A percentile compares a stretch with the other conserved stretches of the same genome.
These are phyloP conservation scores for Malurus alboscapulatus DNA, from an alignment of 2,113 vertebrate genomes.

Conservation along the genomic window DNA sequence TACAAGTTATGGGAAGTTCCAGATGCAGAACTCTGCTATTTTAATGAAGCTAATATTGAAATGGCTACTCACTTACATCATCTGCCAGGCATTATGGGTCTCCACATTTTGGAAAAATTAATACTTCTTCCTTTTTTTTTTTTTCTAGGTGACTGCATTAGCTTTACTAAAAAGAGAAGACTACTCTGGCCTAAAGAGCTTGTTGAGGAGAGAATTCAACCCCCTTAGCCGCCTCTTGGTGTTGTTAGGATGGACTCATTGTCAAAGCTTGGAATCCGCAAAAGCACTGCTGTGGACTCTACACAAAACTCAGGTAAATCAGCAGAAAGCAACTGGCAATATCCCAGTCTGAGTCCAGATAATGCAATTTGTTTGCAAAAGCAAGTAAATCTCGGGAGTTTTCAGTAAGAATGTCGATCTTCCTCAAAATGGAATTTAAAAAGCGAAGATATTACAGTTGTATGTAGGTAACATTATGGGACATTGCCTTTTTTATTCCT, in stretches of 20 bases:
- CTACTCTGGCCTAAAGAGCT: conserved; percentile 76
- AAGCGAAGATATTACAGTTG: not conserved
- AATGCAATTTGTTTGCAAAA: not conserved
- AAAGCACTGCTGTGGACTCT: conserved; percentile 82
- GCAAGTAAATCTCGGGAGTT: not conserved
- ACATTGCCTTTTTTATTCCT: not conserved
- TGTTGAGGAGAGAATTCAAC: conserved; percentile 86
- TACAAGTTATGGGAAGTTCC: not conserved
- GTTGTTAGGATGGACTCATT: conserved; percentile 92
- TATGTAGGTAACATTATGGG: not conserved
- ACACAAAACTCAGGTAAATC: conserved; percentile 82
- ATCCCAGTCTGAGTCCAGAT: not conserved
- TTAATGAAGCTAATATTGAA: not conserved
- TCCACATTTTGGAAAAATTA: not conserved
- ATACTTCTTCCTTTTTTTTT: not conserved
- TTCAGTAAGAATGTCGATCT: not conserved
- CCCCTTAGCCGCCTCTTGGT: conserved; percentile 88
- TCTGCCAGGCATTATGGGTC: not conserved
- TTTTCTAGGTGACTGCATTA: conserved; percentile 87
- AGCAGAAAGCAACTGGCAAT: not conserved
- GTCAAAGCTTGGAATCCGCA: conserved; percentile 85
- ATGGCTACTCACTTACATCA: not conserved
- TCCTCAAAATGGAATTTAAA: not conserved
- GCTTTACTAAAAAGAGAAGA: conserved; percentile 88
- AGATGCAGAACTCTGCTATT: not conserved